Base-by-base conservation (phyloP, 2,888 invertebrate species). In the Argyresthia albistria region DNA sequence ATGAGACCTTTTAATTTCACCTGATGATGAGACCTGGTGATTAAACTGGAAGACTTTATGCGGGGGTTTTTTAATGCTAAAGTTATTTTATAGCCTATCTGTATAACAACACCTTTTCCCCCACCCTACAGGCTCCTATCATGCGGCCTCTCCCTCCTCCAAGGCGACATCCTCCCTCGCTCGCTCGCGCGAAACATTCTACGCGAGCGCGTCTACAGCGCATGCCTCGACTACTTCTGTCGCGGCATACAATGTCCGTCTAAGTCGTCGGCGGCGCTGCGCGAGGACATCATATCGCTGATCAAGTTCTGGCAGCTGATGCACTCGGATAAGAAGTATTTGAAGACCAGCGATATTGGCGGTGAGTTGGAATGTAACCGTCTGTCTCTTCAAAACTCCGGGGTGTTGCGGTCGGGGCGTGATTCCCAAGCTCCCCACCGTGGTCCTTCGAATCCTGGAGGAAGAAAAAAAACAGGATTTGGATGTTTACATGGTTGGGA, bases 261-360 rank as follows among this genome's bases (percentile, higher is more conserved):
- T 0, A 96, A 96, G 66, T 90, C 91, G 37, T 89, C 93, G 0
- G 90, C 92, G 0, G 93, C 93, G 7, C 78, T 99, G 12, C 80
- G 96, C 14, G 97, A 98, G 63, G 99, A 99, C 67, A 95, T 99
- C 59, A 90, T 92, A 42, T 93, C 93, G 0, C 79, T 99, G 52
- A 91, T 98, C 54, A 93, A 94, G 64, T 99, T 99, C 84, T 99
- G 99, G 98, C 95, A 97, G 71, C 91, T 94, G 4, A 94, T 99
- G 91, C 96, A 97, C 70, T 95, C 95, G 1, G 97, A 97, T 68
- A 97, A 96, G 82, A 97, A 97, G 73, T 96, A 97, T 74, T 82
- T 97, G 63, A 93, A 94, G 76, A 92, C 92, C 51, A 94, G 93
- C 55, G 94, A 94, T 67, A 93, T 96, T 58, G 95, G 94, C 12